Evolutionary conservation across 2,113 vertebrate genomes (phyloP), one percentile per base, ranked within the genome.

Genomic region (Eonycteris spelaea): DNA sequence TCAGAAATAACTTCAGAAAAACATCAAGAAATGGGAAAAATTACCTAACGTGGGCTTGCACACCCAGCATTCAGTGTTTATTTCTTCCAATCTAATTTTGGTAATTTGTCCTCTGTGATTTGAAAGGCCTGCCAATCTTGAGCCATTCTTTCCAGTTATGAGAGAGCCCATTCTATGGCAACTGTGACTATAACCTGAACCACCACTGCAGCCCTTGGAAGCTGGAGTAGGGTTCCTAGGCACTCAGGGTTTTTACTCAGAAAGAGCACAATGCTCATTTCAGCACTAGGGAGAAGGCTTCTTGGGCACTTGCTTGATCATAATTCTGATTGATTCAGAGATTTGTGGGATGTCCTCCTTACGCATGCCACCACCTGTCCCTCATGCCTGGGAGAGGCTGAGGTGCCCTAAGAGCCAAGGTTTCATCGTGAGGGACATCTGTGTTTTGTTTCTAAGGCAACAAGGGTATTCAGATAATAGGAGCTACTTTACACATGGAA

Each of bases 401-500:
- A 91, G 68, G 68, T 95, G 86, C 48, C 40, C 73, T 86, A 65
- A 67, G 40, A 82, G 91, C 59, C 86, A 93, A 95, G 67, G 71
- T 28, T 96, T 82, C 70, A 53, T 57, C 86, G 48, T 75, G 84
- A 96, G 86, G 91, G 97, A 92, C 30, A 95, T 74, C 96, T 59
- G 26, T 95, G 33, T 97, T 98, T 98, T 97, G 95, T 98, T 98
- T 94, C 98, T 97, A 91, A 93, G 97, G 83, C 92, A 98, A 98
- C 91, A 90, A 91, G 85, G 95, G 63, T 57, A 91, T 97, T 92
- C 65, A 28, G 94, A 83, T 75, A 85, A 90, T 4, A 94, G 80
- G 86, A 98, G 65, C 93, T 78, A 93, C 59, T 96, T 85, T 92
- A 90, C 90, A 90, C 96, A 67, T 93, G 51, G 80, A 94, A 97